Evolutionary conservation across 1,140 invertebrate genomes (phyloP).

Genomic region (Meloidogyne hapla): DNA sequence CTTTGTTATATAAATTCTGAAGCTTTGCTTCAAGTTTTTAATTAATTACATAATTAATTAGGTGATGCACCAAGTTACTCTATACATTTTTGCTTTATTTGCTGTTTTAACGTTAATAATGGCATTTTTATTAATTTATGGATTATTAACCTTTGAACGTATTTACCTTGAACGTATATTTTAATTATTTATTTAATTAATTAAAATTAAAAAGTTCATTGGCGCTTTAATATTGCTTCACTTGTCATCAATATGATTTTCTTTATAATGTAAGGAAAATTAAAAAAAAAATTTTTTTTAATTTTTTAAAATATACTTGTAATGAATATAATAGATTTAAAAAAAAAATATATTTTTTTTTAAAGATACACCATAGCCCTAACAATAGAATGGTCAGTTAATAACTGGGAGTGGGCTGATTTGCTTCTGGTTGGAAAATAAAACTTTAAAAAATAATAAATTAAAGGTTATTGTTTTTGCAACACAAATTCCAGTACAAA

Average conservation of each 20-base stretch:
- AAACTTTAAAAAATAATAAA: neutral
- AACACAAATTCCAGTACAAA: conserved; percentile 20
- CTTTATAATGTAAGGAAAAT: neutral
- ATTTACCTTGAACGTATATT: neutral
- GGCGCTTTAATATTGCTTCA: conserved; percentile 11
- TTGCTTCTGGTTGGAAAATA: conserved; percentile 15
- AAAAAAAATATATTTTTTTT: neutral
- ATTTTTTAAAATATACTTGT: neutral
- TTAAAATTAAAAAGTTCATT: neutral
- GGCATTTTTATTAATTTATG: conserved; percentile 10
- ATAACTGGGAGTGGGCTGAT: neutral
- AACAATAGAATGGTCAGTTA: neutral
- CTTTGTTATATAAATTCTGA: too few species aligned
- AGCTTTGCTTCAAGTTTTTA: too few species aligned
- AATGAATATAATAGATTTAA: too few species aligned
- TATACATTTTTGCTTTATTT: neutral
- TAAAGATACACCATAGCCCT: neutral
- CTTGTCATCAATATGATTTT: conserved; percentile 11
- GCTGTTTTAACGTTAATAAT: conserved; percentile 1
- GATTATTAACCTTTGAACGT: conserved; percentile 8
- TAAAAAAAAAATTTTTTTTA: neutral
- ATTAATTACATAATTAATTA: neutral
- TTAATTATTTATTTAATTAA: neutral
- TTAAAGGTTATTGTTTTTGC: conserved; percentile 8
- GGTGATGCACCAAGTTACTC: neutral